A percentile compares a stretch with the other conserved stretches of the same genome.
These are phyloP conservation scores for Neodiprion virginianus DNA, from an alignment of 1,140 invertebrate species.

Conservation along the genomic window DNA sequence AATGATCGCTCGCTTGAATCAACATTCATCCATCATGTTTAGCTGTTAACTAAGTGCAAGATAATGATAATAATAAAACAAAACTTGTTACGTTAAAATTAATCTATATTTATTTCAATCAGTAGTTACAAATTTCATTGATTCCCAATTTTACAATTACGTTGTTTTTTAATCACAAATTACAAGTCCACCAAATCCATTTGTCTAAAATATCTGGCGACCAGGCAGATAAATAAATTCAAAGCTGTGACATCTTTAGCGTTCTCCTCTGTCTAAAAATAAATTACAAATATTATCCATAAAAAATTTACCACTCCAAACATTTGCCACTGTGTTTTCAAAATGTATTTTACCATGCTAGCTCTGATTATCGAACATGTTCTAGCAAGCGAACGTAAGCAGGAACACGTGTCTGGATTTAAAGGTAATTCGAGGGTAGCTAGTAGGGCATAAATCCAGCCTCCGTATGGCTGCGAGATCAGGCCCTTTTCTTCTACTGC, in stretches of 20 bases:
- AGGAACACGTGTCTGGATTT: constrained; percentile 65
- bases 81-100: not conserved
- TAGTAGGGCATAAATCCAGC: constrained; percentile 68
- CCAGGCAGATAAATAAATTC: constrained; percentile 69
- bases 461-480: constrained; percentile 51
- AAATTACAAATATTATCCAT: not conserved
- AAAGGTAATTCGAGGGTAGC: constrained; percentile 66
- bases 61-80: not conserved
- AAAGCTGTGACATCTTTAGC: constrained; percentile 57
- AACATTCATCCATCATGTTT: too few relatives aligned
- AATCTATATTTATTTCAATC: constrained; percentile 28
- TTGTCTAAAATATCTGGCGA: constrained; percentile 69
- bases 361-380: constrained; percentile 62
- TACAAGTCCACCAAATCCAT: constrained; percentile 65
- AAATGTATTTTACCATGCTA: constrained; percentile 55
- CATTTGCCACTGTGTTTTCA: not conserved
- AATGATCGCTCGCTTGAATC: too few relatives aligned
- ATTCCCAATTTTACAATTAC: constrained; percentile 27
- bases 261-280: constrained; percentile 56
- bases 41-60: too few relatives aligned
- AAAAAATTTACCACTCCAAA: not conserved
- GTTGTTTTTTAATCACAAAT: constrained; percentile 30
- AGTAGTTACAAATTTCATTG: constrained; percentile 24
- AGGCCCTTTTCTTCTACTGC: constrained; percentile 54
- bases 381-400: constrained; percentile 63